Conservation (phyloP, 2,888 invertebrate species). For the Bursaphelenchus okinawaensis region DNA sequence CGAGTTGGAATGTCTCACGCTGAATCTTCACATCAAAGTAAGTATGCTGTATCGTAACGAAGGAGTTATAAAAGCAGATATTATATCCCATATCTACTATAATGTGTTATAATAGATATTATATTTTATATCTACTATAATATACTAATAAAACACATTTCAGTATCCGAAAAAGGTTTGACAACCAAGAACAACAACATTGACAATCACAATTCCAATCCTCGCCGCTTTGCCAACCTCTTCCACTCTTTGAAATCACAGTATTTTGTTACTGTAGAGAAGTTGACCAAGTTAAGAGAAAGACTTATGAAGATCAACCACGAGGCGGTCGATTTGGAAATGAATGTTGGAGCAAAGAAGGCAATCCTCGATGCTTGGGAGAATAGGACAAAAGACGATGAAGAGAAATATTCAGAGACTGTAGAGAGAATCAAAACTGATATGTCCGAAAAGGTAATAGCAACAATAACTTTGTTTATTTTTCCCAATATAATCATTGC, state of each 20-base stretch:
- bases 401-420: slow-evolving; percentile 36
- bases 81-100: no score
- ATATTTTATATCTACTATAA: no score
- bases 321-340: slow-evolving; percentile 50
- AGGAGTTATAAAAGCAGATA: no score
- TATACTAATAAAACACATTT: neutral
- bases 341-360: slow-evolving; percentile 45
- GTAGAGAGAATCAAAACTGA: slow-evolving; percentile 47
- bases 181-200: slow-evolving; percentile 13
- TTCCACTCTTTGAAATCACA: slow-evolving; percentile 51
- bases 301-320: slow-evolving; percentile 76
- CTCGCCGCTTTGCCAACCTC: slow-evolving; percentile 30
- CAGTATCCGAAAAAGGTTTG: slow-evolving; percentile 17
- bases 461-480: no score
- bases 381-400: slow-evolving; percentile 37
- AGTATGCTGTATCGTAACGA: slow-evolving; percentile 5
- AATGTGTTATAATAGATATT: no score
- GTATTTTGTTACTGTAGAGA: slow-evolving; percentile 42
- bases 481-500: no score
- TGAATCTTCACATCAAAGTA: slow-evolving; percentile 41
- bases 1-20: slow-evolving; percentile 35
- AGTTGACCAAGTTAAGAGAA: slow-evolving; percentile 47
- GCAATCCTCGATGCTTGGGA: slow-evolving; percentile 48
- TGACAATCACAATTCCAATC: neutral
- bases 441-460: slow-evolving; percentile 28